Percentiles rank a stretch among this genome's conserved stretches.
Evolutionary conservation across 1,140 invertebrate species (phyloP).

Genomic region (Diploscapter pachys): DNA sequence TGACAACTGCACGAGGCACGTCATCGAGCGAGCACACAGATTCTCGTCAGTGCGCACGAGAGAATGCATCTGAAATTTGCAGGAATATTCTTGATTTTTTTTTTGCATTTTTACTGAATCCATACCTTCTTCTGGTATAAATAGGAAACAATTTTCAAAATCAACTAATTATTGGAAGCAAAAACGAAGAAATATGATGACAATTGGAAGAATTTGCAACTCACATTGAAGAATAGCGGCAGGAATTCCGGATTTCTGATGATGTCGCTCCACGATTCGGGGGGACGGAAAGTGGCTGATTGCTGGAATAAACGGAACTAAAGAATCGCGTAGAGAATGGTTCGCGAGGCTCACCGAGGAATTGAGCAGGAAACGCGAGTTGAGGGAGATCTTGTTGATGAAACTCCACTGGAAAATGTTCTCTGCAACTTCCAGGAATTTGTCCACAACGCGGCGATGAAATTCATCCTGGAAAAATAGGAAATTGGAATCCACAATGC

Average conservation of each 20-base stretch:
- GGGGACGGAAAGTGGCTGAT: constrained; percentile 31
- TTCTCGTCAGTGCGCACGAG: constrained; percentile 23
- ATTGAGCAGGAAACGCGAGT: too few species aligned
- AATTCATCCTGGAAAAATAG: constrained; percentile 1
- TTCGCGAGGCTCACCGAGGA: too few species aligned
- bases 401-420: constrained; percentile 36
- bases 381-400: constrained; percentile 19
- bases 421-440: constrained; percentile 32
- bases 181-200: neutral
- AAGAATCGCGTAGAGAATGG: neutral
- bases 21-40: constrained; percentile 24
- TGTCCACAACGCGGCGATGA: constrained; percentile 9
- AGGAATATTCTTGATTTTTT: too few species aligned
- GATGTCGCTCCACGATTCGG: constrained; percentile 29
- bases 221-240: constrained; percentile 32
- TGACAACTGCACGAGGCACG: constrained; percentile 32
- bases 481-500: too few species aligned
- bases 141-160: too few species aligned
- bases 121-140: too few species aligned
- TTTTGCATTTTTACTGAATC: too few species aligned
- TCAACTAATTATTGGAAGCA: too few species aligned
- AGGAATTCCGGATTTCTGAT: constrained; percentile 32
- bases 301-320: neutral
- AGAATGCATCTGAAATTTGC: constrained; percentile 23
- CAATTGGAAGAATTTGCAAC: neutral